Conservation (phyloP, 2,888 invertebrate species). For the Ectemnius cavifrons region DNA sequence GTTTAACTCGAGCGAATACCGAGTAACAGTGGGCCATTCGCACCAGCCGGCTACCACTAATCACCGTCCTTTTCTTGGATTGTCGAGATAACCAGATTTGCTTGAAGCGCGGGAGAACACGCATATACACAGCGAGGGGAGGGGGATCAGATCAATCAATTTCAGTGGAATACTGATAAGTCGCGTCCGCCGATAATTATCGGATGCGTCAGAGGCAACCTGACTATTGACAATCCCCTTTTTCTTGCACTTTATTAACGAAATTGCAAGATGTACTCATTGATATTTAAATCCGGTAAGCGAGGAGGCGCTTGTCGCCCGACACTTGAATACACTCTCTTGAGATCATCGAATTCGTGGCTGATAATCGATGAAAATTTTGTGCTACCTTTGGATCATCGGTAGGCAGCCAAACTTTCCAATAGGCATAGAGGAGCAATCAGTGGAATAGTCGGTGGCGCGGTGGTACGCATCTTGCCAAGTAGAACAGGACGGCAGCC, state of each 20-base stretch:
- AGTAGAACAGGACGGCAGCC: too few relatives aligned
- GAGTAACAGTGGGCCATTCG: not conserved
- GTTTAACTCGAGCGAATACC: slow-evolving; percentile 1
- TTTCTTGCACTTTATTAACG: slow-evolving; percentile 37
- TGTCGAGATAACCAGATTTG: not conserved
- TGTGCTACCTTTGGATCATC: slow-evolving; percentile 20
- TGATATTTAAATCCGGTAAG: slow-evolving; percentile 22
- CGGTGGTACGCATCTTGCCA: too few relatives aligned
- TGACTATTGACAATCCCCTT: slow-evolving; percentile 25
- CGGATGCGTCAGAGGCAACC: slow-evolving; percentile 9
- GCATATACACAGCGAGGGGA: not conserved
- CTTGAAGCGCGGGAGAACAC: too few relatives aligned
- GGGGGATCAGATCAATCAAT: slow-evolving; percentile 48
- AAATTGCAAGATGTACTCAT: slow-evolving; percentile 27
- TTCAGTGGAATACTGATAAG: slow-evolving; percentile 21
- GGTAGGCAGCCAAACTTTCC: slow-evolving; percentile 27
- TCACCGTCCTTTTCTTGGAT: not conserved
- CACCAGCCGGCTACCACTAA: not conserved
- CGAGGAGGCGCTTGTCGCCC: not conserved
- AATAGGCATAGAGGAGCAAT: slow-evolving; percentile 10
- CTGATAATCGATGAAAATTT: slow-evolving; percentile 47
- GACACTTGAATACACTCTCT: slow-evolving; percentile 44
- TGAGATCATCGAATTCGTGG: slow-evolving; percentile 17
- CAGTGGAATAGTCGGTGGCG: too few relatives aligned
- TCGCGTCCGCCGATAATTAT: slow-evolving; percentile 22